These are phyloP conservation scores for Drosophila mimetica DNA, from an alignment of 2,888 invertebrate species.

Conservation along the genomic window DNA sequence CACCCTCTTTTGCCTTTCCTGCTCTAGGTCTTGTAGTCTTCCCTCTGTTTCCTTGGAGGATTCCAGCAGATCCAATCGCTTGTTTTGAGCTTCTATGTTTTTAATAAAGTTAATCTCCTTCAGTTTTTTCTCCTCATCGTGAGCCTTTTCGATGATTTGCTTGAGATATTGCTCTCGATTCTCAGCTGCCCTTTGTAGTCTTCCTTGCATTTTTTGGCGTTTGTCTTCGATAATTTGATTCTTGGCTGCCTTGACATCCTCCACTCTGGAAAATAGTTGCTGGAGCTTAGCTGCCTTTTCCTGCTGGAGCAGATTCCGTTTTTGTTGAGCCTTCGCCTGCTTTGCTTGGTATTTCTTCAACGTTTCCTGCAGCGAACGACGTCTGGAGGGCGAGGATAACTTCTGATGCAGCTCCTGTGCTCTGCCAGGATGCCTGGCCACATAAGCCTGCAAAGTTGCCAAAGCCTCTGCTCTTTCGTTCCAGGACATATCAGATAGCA, in stretches of 20 bases:
- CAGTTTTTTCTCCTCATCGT: conserved; percentile 98
- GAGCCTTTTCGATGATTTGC: conserved; percentile 96
- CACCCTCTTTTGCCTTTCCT: conserved; percentile 92
- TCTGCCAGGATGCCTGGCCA: conserved; percentile 95
- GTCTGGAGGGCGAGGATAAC: conserved; percentile 94
- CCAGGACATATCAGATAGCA: conserved; percentile 91
- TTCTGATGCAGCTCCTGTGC: conserved; percentile 97
- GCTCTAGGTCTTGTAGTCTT: conserved; percentile 91
- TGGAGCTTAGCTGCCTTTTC: conserved; percentile 94
- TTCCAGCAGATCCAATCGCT: conserved; percentile 94
- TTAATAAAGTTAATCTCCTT: conserved; percentile 99
- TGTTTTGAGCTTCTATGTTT: conserved; percentile 96
- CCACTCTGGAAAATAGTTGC: conserved; percentile 93
- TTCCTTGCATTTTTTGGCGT: conserved; percentile 89
- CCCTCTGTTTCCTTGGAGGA: conserved; percentile 91
- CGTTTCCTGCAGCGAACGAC: conserved; percentile 93
- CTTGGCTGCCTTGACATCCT: conserved; percentile 93
- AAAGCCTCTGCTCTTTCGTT: conserved; percentile 93
- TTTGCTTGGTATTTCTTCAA: conserved; percentile 93
- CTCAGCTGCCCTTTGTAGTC: conserved; percentile 94
- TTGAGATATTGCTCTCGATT: conserved; percentile 92
- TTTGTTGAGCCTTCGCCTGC: conserved; percentile 95
- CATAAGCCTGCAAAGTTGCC: conserved; percentile 91
- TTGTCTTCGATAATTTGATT: conserved; percentile 94
- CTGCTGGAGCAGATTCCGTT: conserved; percentile 92